Evolutionary conservation across 2,888 invertebrate genomes (phyloP), one percentile per base, ranked within the genome.

Genomic region (Cryptophagus acutangulus): DNA sequence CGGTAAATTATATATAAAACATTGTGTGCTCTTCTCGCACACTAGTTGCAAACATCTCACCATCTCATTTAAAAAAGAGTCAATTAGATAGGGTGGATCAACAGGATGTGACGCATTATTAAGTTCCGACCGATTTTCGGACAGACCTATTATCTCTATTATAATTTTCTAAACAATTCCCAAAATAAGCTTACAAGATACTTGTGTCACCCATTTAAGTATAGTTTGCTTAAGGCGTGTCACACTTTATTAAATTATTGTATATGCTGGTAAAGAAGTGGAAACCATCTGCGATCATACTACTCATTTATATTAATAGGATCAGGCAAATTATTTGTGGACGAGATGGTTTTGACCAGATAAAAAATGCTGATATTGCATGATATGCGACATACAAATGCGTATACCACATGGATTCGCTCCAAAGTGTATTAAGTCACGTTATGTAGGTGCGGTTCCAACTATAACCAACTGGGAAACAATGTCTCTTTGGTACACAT

Each of bases 341-440:
- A n/a, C n/a, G 6, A 20, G 6, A 20, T 20, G 6, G n/a, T 20
- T 20, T 20, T n/a, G n/a, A 8, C 24, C n/a, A 20, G 41, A 45
- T 41, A n/a, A 45, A 36, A 40, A 44, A 40, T 36, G 42, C 41
- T 45, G 33, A 34, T 36, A 43, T 46, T 41, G 45, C 45, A 45
- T 45, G 46, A 43, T 46, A 38, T 16, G 33, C 38, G 38, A 38
- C 38, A 38, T 26, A 25, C 36, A 40, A 1, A n/a, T n/a, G n/a
- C n/a, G n/a, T n/a, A n/a, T n/a, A 5, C 16, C 31, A 16, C 16
- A 31, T 31, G 12, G 31, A 15, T 31, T 12, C 3, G 14, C 26
- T n/a, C n/a, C n/a, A 31, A 55, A 55, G 53, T 53, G 45, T 43
- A 45, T 46, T 46, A 46, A 53, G 56, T 56, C 56, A 56, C 56